These are phyloP conservation scores for Nibea albiflora DNA, from an alignment of 2,113 vertebrate genomes.

Conservation along the genomic window DNA sequence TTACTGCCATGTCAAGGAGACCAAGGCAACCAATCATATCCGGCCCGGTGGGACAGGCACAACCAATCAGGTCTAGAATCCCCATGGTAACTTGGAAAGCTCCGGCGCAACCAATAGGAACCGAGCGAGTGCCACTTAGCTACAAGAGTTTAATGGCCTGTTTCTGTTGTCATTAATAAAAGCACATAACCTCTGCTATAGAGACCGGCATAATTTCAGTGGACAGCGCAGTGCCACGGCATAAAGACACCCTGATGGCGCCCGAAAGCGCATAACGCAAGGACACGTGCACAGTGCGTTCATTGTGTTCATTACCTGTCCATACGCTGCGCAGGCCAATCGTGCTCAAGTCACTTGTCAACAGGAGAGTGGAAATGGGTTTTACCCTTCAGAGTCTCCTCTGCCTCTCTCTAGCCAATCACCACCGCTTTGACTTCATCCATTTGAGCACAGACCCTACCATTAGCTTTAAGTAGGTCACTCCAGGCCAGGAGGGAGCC, in stretches of 20 bases:
- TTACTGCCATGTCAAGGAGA: constrained; percentile 83
- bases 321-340: constrained; percentile 23
- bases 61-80: constrained; percentile 72
- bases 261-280: constrained; percentile 42
- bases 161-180: constrained; percentile 81
- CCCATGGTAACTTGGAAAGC: constrained; percentile 80
- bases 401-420: constrained; percentile 61
- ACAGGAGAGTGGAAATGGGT: constrained; percentile 26
- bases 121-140: constrained; percentile 59
- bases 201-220: constrained; percentile 53
- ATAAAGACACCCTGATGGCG: constrained; percentile 35
- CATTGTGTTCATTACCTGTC: constrained; percentile 41
- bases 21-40: constrained; percentile 75
- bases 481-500: constrained; percentile 80
- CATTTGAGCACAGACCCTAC: constrained; percentile 66
- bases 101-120: constrained; percentile 67
- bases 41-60: constrained; percentile 39
- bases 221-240: constrained; percentile 31
- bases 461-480: constrained; percentile 85
- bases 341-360: constrained; percentile 48
- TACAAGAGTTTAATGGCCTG: constrained; percentile 75
- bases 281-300: constrained; percentile 36
- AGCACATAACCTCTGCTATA: constrained; percentile 65
- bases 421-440: constrained; percentile 71
- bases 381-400: constrained; percentile 68